Evolutionary conservation across 2,797 vertebrate species (phyloP), one percentile per base, ranked within the genome.

Genomic region (Lacerta viridis): DNA sequence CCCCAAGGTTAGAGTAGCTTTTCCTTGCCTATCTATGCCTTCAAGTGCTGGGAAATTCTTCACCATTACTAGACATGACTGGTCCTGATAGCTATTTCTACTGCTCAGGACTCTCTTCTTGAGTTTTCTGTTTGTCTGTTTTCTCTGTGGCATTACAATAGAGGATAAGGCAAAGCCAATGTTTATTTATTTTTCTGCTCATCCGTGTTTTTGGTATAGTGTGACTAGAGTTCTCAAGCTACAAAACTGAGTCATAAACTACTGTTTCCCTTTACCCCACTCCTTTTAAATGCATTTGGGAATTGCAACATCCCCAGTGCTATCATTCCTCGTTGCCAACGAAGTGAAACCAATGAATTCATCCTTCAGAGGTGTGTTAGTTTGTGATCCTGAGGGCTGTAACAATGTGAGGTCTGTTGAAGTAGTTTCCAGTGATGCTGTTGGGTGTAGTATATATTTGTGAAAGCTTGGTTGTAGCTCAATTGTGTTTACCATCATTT

Each of bases 61-160:
- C 50, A 13, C 7, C 0, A 1, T 86, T 23, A 1, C 39, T 18
- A 29, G 15, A 43, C 1, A 4, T 4, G n/a, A 72, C 72, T 1
- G 0, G 75, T 55, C 55, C 78, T 33, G 20, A 68, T 79, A 41
- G 33, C 89, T 68, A n/a, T 59, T 81, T 43, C 79, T 41, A 0
- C 41, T 9, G 33, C 15, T 36, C 82, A 55, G 6, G 8, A 17
- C 83, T 50, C 0, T 1, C 17, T 75, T 87, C 29, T 0, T 43
- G 18, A 27, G 1, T n/a, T 39, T 23, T 15, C 59, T 18, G 17
- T 9, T n/a, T 71, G n/a, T 71, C 71, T 78, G 43, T 9, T 1
- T n/a, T 68, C 71, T 85, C 9, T 0, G 1, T 85, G 68, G 5
- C 1, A 0, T 50, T 50, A 1, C 0, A 2, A n/a, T 71, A 33